These are phyloP conservation scores for Pteronotus mesoamericanus DNA, from an alignment of 2,797 vertebrate genomes.

Conservation along the genomic window DNA sequence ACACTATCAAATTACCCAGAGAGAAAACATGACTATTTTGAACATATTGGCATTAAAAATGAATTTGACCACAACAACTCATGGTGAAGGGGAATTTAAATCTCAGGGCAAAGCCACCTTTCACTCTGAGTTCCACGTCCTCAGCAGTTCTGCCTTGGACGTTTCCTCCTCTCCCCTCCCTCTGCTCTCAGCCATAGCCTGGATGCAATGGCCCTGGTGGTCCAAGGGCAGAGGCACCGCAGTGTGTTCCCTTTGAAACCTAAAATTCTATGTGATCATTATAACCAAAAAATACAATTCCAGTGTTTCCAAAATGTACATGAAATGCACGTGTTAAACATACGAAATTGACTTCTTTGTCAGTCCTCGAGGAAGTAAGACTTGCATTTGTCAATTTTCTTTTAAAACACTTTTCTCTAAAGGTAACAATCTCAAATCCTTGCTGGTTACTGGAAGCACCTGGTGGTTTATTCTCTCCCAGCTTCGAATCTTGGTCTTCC, in stretches of 20 bases:
- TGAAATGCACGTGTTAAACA: background rate
- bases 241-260: background rate
- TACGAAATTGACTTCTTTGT: background rate
- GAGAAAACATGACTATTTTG: constrained; percentile 8
- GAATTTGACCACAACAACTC: constrained; percentile 17
- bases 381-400: background rate
- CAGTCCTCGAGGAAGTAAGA: background rate
- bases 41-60: constrained; percentile 49
- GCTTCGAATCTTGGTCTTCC: background rate
- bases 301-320: background rate
- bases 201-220: accelerated
- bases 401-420: background rate
- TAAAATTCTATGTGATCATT: background rate
- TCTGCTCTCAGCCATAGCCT: background rate
- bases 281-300: background rate
- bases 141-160: background rate
- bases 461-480: background rate
- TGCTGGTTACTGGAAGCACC: background rate
- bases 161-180: background rate
- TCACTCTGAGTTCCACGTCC: background rate
- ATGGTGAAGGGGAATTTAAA: constrained; percentile 31
- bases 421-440: background rate
- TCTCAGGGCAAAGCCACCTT: background rate
- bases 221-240: background rate
- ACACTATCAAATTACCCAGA: constrained; percentile 17